A percentile compares a stretch with the other conserved stretches of the same genome.
These are phyloP conservation scores for Ceyx melanurus DNA, from an alignment of 2,113 vertebrate species.

Conservation along the genomic window DNA sequence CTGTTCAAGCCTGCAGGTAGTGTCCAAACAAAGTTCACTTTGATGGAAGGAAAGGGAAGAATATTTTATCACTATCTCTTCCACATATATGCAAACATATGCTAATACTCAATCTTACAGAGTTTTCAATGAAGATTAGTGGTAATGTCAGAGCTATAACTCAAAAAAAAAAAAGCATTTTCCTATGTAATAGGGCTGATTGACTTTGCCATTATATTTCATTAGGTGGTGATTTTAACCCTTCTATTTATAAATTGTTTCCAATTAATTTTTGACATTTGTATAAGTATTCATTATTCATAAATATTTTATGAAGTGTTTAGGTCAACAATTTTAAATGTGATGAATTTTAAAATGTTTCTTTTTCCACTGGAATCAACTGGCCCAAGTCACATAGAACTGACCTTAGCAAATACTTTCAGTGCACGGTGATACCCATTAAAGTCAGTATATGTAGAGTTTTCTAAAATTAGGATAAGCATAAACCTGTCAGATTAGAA, in stretches of 20 bases:
- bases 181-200: background rate
- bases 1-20: background rate
- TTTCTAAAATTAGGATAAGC: background rate
- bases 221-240: background rate
- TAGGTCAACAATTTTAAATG: background rate
- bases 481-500: background rate
- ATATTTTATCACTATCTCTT: background rate
- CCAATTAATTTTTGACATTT: background rate
- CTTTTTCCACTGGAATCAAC: background rate
- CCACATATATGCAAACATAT: background rate
- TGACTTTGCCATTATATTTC: background rate
- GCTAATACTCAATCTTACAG: background rate
- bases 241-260: background rate
- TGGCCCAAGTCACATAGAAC: background rate
- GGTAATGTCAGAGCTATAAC: background rate
- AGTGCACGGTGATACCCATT: background rate
- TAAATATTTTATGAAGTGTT: background rate
- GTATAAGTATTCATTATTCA: background rate
- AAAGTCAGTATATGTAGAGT: background rate
- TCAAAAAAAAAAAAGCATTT: background rate
- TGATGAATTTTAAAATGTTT: background rate
- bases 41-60: background rate
- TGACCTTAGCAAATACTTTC: background rate
- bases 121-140: background rate
- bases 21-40: background rate